Conservation (phyloP, 2,888 invertebrate species). For the Rutpela maculata region DNA sequence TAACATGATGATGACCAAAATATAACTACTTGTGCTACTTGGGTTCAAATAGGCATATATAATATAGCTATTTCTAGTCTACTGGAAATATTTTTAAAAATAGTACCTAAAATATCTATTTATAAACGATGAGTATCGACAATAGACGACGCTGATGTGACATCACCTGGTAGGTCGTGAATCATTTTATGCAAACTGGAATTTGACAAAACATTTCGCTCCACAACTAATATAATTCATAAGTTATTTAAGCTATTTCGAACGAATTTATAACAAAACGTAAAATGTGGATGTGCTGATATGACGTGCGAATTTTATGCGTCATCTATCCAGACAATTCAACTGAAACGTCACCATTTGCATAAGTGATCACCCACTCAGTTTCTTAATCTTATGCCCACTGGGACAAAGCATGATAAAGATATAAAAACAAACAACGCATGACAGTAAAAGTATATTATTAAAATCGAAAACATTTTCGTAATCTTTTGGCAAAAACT, state of each 20-base stretch:
- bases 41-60: too few relatives aligned
- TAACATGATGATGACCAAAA: too few relatives aligned
- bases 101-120: not conserved
- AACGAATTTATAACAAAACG: slow-evolving; percentile 7
- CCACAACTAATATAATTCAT: not conserved
- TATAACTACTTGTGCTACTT: too few relatives aligned
- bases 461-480: too few relatives aligned
- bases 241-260: not conserved
- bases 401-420: not conserved
- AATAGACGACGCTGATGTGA: not conserved
- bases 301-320: not conserved
- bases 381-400: slow-evolving; percentile 4
- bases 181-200: slow-evolving; percentile 7
- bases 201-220: not conserved
- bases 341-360: not conserved
- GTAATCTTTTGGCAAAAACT: too few relatives aligned
- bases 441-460: not conserved
- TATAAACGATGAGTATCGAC: not conserved
- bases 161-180: not conserved
- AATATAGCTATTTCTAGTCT: not conserved
- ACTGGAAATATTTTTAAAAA: slow-evolving; percentile 3
- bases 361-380: not conserved
- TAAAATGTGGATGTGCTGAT: not conserved
- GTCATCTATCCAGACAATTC: not conserved
- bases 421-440: not conserved